A percentile compares a stretch with the other conserved stretches of the same genome.
Conservation (phyloP, 2,888 invertebrate species). For the Epiperipatus broadwayi region DNA sequence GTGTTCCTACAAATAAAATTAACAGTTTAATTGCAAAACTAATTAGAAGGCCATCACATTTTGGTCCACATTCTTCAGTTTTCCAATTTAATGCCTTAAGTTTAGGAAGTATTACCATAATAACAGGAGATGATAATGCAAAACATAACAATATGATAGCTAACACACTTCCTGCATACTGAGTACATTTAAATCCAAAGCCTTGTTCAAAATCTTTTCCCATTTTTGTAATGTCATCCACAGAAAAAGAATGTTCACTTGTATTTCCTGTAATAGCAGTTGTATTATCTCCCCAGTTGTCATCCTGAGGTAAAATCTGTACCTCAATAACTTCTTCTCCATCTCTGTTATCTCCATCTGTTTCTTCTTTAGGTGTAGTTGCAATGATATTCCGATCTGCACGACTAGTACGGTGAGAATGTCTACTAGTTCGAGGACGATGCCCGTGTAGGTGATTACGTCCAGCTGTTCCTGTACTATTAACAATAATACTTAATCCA, state of each 20-base stretch:
- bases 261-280: slow-evolving; percentile 92
- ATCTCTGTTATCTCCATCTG: slow-evolving; percentile 8
- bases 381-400: slow-evolving; percentile 10
- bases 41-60: slow-evolving; percentile 79
- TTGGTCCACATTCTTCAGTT: slow-evolving; percentile 51
- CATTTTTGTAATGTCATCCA: slow-evolving; percentile 46
- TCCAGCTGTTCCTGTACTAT: slow-evolving; percentile 14
- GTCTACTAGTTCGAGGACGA: slow-evolving; percentile 18
- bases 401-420: slow-evolving; percentile 18
- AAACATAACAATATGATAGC: slow-evolving; percentile 56
- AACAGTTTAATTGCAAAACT: slow-evolving; percentile 77
- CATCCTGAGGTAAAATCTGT: slow-evolving; percentile 85
- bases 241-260: slow-evolving; percentile 80
- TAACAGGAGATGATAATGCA: slow-evolving; percentile 74
- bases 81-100: slow-evolving; percentile 30
- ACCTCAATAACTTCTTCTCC: slow-evolving; percentile 66
- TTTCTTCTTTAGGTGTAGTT: slow-evolving; percentile 21
- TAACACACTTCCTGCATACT: slow-evolving; percentile 60
- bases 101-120: slow-evolving; percentile 85
- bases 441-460: slow-evolving; percentile 14
- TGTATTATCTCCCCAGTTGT: slow-evolving; percentile 97
- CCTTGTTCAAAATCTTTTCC: slow-evolving; percentile 24
- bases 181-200: slow-evolving; percentile 43
- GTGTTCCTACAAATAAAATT: slow-evolving; percentile 65
- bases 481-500: slow-evolving; percentile 12